Percentiles rank a stretch among this genome's conserved stretches.
Conservation (phyloP, 2,888 invertebrate genomes). For the Diaperis boleti region DNA sequence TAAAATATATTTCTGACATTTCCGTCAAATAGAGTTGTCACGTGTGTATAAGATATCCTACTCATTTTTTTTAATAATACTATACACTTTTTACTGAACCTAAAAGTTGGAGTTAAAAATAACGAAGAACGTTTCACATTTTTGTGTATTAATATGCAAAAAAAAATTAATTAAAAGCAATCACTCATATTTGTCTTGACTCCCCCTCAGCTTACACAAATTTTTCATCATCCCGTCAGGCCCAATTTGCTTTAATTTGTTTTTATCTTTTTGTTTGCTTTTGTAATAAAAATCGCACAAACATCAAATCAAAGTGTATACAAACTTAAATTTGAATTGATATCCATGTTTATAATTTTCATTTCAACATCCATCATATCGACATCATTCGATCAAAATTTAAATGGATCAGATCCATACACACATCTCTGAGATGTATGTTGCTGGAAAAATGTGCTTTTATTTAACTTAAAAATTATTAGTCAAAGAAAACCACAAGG, state of each 20-base stretch:
- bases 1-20: too few species aligned
- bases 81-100: too few species aligned
- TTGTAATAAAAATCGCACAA: background rate
- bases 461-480: background rate
- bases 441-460: slow-evolving; percentile 48
- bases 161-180: slow-evolving; percentile 17
- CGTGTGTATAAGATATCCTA: too few species aligned
- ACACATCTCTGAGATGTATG: slow-evolving; percentile 5
- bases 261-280: background rate
- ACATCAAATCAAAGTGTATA: background rate
- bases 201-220: slow-evolving; percentile 1
- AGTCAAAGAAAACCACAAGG: too few species aligned
- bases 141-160: slow-evolving; percentile 1
- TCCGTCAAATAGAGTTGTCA: too few species aligned
- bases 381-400: slow-evolving; percentile 15
- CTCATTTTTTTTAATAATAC: too few species aligned
- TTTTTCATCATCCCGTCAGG: slow-evolving; percentile 9
- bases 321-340: background rate
- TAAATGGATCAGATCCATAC: slow-evolving; percentile 5
- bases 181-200: slow-evolving; percentile 12
- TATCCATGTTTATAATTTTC: slow-evolving; percentile 19
- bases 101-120: too few species aligned
- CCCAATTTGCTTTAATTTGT: background rate
- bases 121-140: slow-evolving; percentile 10
- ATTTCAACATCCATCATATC: slow-evolving; percentile 4